Base-by-base conservation (phyloP, 92 coral and sea anemone species). In the Pocillopora grandis region DNA sequence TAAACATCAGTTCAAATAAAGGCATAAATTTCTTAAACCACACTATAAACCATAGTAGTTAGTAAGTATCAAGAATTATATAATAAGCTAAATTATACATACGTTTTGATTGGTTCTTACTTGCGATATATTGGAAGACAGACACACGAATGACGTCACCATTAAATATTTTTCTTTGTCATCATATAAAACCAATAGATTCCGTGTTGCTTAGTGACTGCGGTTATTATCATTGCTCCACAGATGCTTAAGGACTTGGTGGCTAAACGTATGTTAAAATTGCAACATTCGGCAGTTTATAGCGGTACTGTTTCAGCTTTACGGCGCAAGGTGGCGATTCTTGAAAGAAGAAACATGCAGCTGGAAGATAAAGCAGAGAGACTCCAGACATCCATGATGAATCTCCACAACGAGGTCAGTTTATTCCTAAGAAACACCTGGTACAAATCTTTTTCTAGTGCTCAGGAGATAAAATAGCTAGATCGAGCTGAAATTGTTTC, bases 251-350 rank as follows among this genome's bases (percentile, higher is more conserved):
- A 77, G 21, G 88, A 76, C 27, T 11, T 84, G 49, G 76, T 84
- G 55, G 83, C 83, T 2, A 84, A 84, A 36, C 83, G 88, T 33
- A 84, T 77, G 88, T 58, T 66, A 68, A 76, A 75, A n/a, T 16
- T 84, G 12, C 74, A 84, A 42, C 80, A 84, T 12, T 64, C 87
- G 63, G 36, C 81, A 10, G 74, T 84, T 19, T 76, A 59, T 68
- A 66, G 58, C 42, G 81, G 69, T 49, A 75, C 79, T 12, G 76
- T 84, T 35, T 20, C 87, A 66, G 76, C 75, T 10, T 37, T 84
- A 21, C 23, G 62, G 19, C 60, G 74, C n/a, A 76, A 77, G 59
- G 73, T 84, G 48, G 76, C 65, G 57, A 35, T 16, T 76, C 79
- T 84, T 18, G 88, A 76, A 16, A 64, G 83, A 42, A 73, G 86